Base-by-base conservation (phyloP, 1,140 invertebrate genomes). In the Thrips palmi region DNA sequence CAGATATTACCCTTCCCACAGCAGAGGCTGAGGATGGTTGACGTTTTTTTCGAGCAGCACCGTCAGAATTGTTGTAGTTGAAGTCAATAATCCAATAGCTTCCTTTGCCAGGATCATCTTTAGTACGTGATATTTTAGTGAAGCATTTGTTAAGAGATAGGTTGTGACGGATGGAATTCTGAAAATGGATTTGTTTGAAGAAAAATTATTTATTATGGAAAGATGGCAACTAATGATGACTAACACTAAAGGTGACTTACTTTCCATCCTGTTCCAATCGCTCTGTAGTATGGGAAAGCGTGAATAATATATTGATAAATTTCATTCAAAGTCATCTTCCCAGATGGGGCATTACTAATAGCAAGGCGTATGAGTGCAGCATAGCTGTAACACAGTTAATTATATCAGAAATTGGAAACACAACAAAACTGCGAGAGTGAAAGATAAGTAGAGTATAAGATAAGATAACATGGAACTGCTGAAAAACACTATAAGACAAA, bases 261-360 rank as follows among this genome's bases (percentile, higher is more conserved):
- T 66, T 76, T 77, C 74, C 74, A 77, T 11, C 73, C 73, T 46
- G 70, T 72, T 7, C 71, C 70, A 24, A 71, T 71, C 47, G 72
- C 68, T 52, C 67, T 66, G 50, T 76, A 77, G 50, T 74, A 80
- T 33, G 74, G 68, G 52, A 78, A 80, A 45, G 75, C 74, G 40
- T 77, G 74, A 32, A 70, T 71, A 34, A 79, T 77, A 63, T 75
- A 79, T 52, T 71, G 71, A 49, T 78, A 78, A 34, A 78, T 78
- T 49, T 73, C 68, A 35, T 73, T 72, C 14, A 79, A 55, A 1
- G 75, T 78, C 65, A 78, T 77, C 55, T 77, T 77, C 37, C 70
- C 67, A 44, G 71, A 71, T 35, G 63, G 55, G 14, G 70, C 70
- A 58, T 71, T 77, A 53, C 69, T 76, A 45, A 78, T 77, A 11